Evolutionary conservation across 2,797 vertebrate genomes (phyloP), one percentile per base, ranked within the genome.

Genomic region (Epinephelus awoara): DNA sequence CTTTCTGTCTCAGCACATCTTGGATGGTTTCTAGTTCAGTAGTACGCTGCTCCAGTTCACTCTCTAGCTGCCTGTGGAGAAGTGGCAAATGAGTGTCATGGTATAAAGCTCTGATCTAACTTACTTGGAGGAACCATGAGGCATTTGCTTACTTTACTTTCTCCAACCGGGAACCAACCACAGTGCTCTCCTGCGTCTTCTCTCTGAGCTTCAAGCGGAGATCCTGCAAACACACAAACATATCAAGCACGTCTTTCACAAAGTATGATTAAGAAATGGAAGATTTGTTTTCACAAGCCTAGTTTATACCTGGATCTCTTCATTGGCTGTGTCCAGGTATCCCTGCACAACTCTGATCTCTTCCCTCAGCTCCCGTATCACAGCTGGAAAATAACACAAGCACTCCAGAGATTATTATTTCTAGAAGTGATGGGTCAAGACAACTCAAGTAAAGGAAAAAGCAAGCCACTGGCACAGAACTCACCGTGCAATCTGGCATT

Each of bases 261-360:
- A 23, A 15, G 3, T 12, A 70, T 1, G 8, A 75, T 5, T 13
- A 3, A 67, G 56, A 17, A 2, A 64, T 2, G 0, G 0, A 12
- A 11, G 40, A 42, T 57, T 15, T 68, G 44, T 3, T 40, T n/a
- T 38, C 27, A 2, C 3, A 13, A 38, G 40, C 8, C 0, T 15
- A n/a, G 4, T 75, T 67, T 54, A 11, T 94, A 97, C 96, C 93
- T 96, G 95, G 72, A 96, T 93, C 79, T 96, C 84, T n/a, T 96
- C 95, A 75, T 96, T 96, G 40, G 96, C 93, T 10, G 54, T 21
- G 25, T 96, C 95, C 34, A 96, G 77, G 80, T 96, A 96, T 40
- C n/a, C 82, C 82, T 96, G 93, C n/a, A 97, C 14, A 2, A 77
- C 92, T 67, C 27, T 79, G 47, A 93, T 76, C 67, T 97, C 96